Conservation (phyloP, 2,888 invertebrate species). For the Entomobrya multifasciata region DNA sequence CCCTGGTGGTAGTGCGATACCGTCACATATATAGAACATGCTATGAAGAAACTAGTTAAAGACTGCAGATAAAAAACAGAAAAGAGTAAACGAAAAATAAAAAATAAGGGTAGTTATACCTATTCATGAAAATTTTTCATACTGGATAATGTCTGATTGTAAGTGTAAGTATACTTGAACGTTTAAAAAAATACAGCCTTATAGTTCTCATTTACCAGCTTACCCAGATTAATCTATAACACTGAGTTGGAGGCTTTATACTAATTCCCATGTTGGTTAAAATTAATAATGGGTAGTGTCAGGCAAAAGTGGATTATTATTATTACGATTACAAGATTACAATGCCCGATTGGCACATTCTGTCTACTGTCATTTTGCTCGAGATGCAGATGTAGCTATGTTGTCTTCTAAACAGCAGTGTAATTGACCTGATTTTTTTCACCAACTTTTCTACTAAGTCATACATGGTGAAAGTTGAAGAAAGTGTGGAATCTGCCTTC, state of each 20-base stretch:
- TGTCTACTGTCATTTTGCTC: no score
- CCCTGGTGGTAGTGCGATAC: neutral
- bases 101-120: slow-evolving; percentile 11
- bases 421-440: slow-evolving; percentile 40
- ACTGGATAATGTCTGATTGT: no score
- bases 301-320: neutral
- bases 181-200: no score
- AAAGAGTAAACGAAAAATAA: neutral
- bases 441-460: neutral
- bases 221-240: no score
- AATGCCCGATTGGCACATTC: no score
- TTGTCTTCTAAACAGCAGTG: slow-evolving; percentile 9
- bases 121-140: no score
- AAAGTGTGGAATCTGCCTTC: slow-evolving; percentile 1
- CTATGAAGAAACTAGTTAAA: no score
- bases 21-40: neutral
- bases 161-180: no score
- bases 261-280: no score
- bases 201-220: no score
- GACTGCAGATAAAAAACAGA: neutral
- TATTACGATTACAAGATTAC: no score
- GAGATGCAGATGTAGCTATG: neutral
- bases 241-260: no score
- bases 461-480: neutral
- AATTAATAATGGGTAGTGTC: slow-evolving; percentile 6